phyloP scores from a whole-genome alignment of 2,113 vertebrate genomes.

The Python bivittatus region DNA sequence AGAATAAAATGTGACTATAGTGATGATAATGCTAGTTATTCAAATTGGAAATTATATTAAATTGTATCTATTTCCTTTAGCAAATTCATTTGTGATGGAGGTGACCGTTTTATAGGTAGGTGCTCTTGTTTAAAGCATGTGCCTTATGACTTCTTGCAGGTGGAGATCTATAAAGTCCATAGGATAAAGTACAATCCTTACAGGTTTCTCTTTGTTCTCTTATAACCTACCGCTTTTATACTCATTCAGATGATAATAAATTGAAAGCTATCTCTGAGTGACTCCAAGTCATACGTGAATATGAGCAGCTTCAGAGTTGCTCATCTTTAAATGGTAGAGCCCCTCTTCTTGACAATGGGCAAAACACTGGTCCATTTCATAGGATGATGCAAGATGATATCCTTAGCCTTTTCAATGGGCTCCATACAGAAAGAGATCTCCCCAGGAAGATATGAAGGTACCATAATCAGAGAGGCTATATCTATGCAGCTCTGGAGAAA shows the following conservation, averaged over 20 bases:
- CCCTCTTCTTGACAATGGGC: neutral
- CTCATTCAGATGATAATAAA: neutral
- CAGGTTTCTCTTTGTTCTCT: neutral
- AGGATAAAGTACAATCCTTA: neutral
- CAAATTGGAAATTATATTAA: too few relatives aligned
- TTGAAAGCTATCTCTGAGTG: neutral
- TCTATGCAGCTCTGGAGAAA: neutral
- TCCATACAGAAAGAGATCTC: neutral
- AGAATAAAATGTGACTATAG: too few relatives aligned
- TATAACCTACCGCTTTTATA: neutral
- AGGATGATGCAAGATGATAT: neutral
- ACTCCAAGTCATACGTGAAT: neutral
- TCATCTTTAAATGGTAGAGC: neutral
- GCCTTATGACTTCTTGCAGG: neutral
- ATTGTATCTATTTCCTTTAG: too few relatives aligned
- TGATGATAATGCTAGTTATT: too few relatives aligned
- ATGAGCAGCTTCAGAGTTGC: neutral
- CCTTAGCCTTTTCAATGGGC: neutral
- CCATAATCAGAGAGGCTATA: neutral
- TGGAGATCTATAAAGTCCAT: neutral
- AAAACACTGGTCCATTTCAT: neutral
- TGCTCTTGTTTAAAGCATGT: neutral
- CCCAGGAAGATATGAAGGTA: neutral
- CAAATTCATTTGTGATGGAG: too few relatives aligned
- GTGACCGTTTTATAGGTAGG: too few relatives aligned